Base-by-base conservation (phyloP, 2,797 vertebrate species). In the Pipistrellus kuhlii region DNA sequence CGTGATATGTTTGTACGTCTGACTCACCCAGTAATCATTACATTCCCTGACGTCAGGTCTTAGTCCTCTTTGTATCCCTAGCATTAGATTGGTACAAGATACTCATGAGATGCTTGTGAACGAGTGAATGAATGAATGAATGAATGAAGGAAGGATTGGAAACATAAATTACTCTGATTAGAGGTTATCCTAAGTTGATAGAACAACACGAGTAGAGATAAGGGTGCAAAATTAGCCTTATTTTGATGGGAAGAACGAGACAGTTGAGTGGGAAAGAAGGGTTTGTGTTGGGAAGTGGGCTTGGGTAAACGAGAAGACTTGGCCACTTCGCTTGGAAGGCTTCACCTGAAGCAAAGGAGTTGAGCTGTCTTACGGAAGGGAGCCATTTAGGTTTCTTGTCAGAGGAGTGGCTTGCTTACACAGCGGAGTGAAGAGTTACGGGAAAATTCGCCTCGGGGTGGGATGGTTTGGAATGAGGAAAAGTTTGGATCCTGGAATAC, bases 11-110 rank as follows among this genome's bases (percentile, higher is more conserved):
- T 91, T 95, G 71, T 57, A 38, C 17, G 55, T 87, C 69, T 94
- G 96, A 93, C 92, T 97, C 88, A 96, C 38, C 84, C 46, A 85
- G 30, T 90, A 81, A 86, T 85, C 64, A 21, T 80, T 80, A 62
- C 75, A 20, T 81, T 86, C 87, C 85, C 77, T 55, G 93, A 87
- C 75, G 69, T 85, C 72, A 90, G 75, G 66, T 55, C 46, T 83
- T 83, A 68, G 57, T 96, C 88, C 95, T 86, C 90, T 90, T 32
- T 73, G 59, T 93, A 53, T 64, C 82, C 53, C 68, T 55, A 32
- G 35, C 23, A 9, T 18, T 44, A 80, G 59, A 15, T 38, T 23
- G 46, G 53, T 85, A 44, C 82, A 51, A 38, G 88, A 72, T 35
- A 11, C 85, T 80, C n/a, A 30, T 30, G 30, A 46, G 53, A 32